phyloP scores from a whole-genome alignment of 2,888 invertebrate genomes.

The Belgica antarctica region DNA sequence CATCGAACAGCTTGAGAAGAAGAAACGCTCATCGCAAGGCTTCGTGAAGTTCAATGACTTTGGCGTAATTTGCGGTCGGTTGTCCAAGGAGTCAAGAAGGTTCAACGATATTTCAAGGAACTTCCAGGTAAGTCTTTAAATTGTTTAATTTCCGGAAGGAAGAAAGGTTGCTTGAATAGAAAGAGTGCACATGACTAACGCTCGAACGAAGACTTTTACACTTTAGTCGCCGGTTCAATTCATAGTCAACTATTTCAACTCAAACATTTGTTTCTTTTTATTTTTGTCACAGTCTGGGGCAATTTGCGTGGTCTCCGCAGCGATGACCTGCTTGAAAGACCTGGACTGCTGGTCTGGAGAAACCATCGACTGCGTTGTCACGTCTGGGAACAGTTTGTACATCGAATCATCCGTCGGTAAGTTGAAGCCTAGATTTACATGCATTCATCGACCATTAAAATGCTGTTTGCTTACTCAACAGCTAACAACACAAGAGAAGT shows the following conservation, averaged over 20 bases:
- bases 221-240: neutral
- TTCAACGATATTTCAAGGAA: slow-evolving; percentile 9
- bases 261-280: neutral
- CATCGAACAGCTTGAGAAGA: too few species aligned
- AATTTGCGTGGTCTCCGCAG: neutral
- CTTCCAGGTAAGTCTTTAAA: slow-evolving; percentile 9
- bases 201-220: neutral
- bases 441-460: neutral
- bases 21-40: too few species aligned
- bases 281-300: slow-evolving; percentile 22
- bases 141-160: neutral
- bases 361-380: slow-evolving; percentile 9
- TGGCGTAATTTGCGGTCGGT: neutral
- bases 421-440: too few species aligned
- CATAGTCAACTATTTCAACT: neutral
- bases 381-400: slow-evolving; percentile 22
- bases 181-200: neutral
- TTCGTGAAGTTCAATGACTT: slow-evolving; percentile 9
- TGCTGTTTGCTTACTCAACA: too few species aligned
- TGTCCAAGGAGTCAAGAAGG: slow-evolving; percentile 8
- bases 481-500: slow-evolving; percentile 18
- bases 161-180: neutral
- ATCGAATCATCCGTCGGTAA: slow-evolving; percentile 34
- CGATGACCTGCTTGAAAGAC: neutral
- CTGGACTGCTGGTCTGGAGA: slow-evolving; percentile 27